These are phyloP conservation scores for Macropodus opercularis DNA, from an alignment of 2,797 vertebrate genomes.

Conservation along the genomic window DNA sequence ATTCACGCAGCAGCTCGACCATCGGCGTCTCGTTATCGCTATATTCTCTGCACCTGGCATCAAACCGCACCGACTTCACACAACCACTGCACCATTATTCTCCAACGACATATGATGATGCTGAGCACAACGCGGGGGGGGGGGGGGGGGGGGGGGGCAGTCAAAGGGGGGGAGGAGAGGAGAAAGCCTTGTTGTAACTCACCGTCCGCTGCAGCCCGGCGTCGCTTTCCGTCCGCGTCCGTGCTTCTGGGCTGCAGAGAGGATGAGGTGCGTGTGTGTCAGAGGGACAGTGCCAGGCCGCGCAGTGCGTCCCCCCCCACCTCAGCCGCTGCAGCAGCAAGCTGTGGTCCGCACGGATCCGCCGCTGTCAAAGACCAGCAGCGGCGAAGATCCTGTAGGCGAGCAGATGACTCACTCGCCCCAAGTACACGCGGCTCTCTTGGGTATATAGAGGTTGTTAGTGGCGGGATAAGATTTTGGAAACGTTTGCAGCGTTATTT, in stretches of 20 bases:
- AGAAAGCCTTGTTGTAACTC: slow-evolving; percentile 30
- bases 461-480: not conserved
- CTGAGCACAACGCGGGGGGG: not conserved
- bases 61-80: slow-evolving; percentile 26
- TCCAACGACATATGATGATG: slow-evolving; percentile 1
- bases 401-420: not conserved
- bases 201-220: slow-evolving; percentile 53
- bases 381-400: slow-evolving; percentile 45
- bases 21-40: slow-evolving; percentile 48
- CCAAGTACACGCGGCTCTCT: not conserved
- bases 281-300: slow-evolving; percentile 55
- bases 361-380: slow-evolving; percentile 67
- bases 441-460: not conserved
- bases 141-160: no score
- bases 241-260: slow-evolving; percentile 30
- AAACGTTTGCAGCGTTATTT: no score
- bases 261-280: slow-evolving; percentile 36
- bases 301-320: slow-evolving; percentile 59
- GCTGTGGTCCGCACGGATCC: slow-evolving; percentile 65
- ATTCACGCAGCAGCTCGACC: slow-evolving; percentile 16
- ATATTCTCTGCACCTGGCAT: slow-evolving; percentile 53
- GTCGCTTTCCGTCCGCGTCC: slow-evolving; percentile 29
- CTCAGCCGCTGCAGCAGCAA: slow-evolving; percentile 76
- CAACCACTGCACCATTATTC: slow-evolving; percentile 66
- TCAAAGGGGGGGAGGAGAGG: not conserved